A percentile compares a stretch with the other conserved stretches of the same genome.
Evolutionary conservation across 2,888 invertebrate species (phyloP).

Genomic region (Dendrolimus houi): DNA sequence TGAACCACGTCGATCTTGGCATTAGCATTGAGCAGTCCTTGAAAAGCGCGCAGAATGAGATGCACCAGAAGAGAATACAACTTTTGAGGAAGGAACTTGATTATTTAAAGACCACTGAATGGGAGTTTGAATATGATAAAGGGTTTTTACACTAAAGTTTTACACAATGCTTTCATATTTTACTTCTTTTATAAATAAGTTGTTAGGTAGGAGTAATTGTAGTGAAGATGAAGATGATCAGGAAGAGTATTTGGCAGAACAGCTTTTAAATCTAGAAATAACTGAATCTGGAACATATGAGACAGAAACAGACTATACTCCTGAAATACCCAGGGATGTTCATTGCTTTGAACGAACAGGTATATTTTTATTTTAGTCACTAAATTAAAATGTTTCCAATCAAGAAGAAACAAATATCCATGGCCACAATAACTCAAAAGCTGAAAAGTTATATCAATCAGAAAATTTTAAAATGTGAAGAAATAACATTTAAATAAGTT

Average conservation of each 20-base stretch:
- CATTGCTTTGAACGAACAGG: conserved; percentile 58
- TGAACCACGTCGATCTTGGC: conserved; percentile 71
- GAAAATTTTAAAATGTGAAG: too few species aligned
- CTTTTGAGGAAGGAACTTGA: conserved; percentile 84
- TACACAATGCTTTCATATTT: conserved; percentile 62
- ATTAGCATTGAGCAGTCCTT: conserved; percentile 72
- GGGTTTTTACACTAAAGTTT: conserved; percentile 72
- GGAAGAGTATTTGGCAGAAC: conserved; percentile 53
- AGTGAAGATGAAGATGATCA: conserved; percentile 34
- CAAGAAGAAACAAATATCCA: too few species aligned
- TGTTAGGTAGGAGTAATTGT: conserved; percentile 32
- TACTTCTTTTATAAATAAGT: conserved; percentile 46
- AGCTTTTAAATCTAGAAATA: conserved; percentile 53
- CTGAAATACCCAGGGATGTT: conserved; percentile 29
- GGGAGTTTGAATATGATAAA: conserved; percentile 87
- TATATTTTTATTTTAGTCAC: conserved; percentile 10
- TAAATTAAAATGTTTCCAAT: too few species aligned
- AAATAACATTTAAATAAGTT: too few species aligned
- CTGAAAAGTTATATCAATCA: not conserved
- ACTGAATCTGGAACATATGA: conserved; percentile 18
- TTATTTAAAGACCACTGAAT: conserved; percentile 86
- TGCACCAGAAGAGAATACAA: conserved; percentile 83
- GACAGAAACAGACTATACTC: conserved; percentile 6
- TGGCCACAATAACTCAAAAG: not conserved
- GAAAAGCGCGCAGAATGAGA: conserved; percentile 77